These are phyloP conservation scores for Apteryx mantelli DNA, from an alignment of 2,113 vertebrate genomes.

Conservation along the genomic window DNA sequence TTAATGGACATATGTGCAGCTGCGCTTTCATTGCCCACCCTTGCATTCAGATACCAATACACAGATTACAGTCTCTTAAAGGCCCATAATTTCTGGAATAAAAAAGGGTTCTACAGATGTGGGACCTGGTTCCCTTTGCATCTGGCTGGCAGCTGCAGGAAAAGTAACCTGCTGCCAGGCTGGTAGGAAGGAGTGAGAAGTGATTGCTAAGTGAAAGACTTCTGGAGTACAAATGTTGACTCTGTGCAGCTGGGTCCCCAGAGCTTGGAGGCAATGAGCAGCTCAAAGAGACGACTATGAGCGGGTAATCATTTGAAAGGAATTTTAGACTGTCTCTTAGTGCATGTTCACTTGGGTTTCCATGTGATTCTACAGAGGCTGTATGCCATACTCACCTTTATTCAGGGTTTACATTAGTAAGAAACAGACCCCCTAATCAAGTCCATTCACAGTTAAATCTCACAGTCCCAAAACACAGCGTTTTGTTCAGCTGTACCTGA, in stretches of 20 bases:
- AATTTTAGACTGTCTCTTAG: not conserved
- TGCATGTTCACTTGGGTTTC: not conserved
- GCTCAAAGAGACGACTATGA: not conserved
- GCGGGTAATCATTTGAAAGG: not conserved
- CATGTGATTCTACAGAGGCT: not conserved
- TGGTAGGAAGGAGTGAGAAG: not conserved
- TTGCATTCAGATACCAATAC: too few relatives aligned
- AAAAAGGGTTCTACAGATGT: not conserved
- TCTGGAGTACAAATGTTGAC: not conserved
- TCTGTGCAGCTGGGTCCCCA: not conserved
- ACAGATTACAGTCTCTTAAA: not conserved
- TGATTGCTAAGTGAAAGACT: not conserved
- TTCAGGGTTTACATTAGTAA: not conserved
- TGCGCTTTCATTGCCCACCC: not conserved
- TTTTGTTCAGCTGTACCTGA: not conserved
- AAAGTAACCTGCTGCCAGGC: not conserved
- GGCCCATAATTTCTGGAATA: not conserved
- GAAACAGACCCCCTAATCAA: not conserved
- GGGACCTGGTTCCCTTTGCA: not conserved
- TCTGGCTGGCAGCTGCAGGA: not conserved
- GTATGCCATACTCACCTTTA: not conserved
- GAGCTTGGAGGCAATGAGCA: not conserved
- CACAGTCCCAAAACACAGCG: not conserved
- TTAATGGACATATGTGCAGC: not conserved
- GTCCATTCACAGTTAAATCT: not conserved